Conservation (phyloP, 2,888 invertebrate genomes). For the Coelogynopora nodosa region DNA sequence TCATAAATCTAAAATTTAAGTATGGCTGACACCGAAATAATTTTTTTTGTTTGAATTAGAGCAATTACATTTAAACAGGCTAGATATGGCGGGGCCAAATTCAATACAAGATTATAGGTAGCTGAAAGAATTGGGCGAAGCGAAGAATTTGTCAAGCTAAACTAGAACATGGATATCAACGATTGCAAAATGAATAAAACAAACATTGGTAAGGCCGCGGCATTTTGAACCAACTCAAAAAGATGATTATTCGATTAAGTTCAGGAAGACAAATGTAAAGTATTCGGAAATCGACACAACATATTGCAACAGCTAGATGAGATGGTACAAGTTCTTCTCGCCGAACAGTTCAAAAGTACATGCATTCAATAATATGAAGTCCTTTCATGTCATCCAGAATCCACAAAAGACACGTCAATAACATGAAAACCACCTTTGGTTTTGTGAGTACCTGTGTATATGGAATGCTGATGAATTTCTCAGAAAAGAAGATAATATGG, state of each 20-base stretch:
- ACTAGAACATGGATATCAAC: too few relatives aligned
- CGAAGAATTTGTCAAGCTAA: too few relatives aligned
- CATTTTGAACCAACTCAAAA: not conserved
- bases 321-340: not conserved
- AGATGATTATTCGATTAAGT: not conserved
- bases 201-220: not conserved
- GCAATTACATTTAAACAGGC: too few relatives aligned
- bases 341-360: not conserved
- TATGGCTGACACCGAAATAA: too few relatives aligned
- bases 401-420: not conserved
- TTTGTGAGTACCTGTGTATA: not conserved
- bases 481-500: not conserved
- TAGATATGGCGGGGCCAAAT: too few relatives aligned
- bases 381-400: conserved; percentile 26
- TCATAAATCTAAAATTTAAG: too few relatives aligned
- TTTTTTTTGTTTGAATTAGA: too few relatives aligned
- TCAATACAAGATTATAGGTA: too few relatives aligned
- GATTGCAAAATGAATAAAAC: not conserved
- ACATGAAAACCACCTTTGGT: not conserved
- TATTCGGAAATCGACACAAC: not conserved
- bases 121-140: too few relatives aligned
- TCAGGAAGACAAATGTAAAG: not conserved
- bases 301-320: conserved; percentile 18
- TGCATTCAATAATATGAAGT: not conserved
- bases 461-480: not conserved